Conservation (phyloP, 2,888 invertebrate species). For the Drosophila percnosoma region DNA sequence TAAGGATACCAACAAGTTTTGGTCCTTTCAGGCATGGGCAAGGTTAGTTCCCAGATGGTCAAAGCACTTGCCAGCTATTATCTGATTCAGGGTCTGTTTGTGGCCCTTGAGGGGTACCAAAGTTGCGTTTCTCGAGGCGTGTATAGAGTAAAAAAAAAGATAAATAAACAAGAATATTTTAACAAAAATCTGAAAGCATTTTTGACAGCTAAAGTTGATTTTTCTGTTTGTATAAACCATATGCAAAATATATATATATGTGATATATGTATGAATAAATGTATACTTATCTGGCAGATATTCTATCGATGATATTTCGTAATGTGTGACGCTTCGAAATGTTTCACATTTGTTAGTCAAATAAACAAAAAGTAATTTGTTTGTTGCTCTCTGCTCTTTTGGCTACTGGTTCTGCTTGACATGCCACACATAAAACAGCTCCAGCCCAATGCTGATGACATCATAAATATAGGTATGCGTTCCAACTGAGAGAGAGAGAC, state of each 20-base stretch:
- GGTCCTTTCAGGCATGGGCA: background rate
- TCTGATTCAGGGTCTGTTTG: background rate
- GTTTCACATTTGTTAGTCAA: constrained; percentile 45
- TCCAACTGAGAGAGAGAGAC: constrained; percentile 4
- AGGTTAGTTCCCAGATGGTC: background rate
- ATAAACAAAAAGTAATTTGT: constrained; percentile 50
- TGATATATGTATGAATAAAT: background rate
- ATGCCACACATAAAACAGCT: constrained; percentile 32
- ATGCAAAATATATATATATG: constrained; percentile 1
- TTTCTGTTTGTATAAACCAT: constrained; percentile 8
- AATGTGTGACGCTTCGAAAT: constrained; percentile 36
- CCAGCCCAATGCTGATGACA: constrained; percentile 56
- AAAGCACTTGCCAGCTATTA: background rate
- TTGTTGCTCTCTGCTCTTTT: constrained; percentile 36
- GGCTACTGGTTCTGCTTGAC: constrained; percentile 50
- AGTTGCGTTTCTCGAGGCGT: constrained; percentile 17
- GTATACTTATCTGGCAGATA: background rate
- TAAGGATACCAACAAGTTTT: background rate
- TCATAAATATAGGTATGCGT: constrained; percentile 41
- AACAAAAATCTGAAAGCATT: constrained; percentile 13
- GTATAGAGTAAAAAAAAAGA: background rate
- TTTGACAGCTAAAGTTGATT: constrained; percentile 35
- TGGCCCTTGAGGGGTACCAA: background rate
- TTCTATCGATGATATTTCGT: constrained; percentile 32
- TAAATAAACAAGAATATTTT: background rate